Conservation (phyloP, 2,888 invertebrate genomes). For the Hyppa rectilinea region DNA sequence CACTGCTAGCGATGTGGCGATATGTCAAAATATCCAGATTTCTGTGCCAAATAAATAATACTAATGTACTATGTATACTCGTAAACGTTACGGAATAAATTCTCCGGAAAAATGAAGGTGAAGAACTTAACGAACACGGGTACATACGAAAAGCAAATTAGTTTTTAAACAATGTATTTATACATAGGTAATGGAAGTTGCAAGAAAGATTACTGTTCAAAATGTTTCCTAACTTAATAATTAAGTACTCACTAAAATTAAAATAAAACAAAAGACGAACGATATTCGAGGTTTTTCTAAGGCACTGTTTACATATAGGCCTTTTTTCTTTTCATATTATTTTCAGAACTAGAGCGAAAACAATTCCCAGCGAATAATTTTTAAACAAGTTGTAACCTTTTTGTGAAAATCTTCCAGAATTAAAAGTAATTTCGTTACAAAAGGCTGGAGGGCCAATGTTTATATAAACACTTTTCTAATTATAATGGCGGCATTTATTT, state of each 20-base stretch:
- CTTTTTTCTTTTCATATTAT: not conserved
- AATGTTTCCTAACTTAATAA: not conserved
- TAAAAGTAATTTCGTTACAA: conserved; percentile 24
- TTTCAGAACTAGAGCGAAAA: not conserved
- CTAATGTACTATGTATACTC: too few species aligned
- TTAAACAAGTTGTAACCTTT: conserved; percentile 22
- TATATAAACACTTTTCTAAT: conserved; percentile 36
- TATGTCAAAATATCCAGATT: not conserved
- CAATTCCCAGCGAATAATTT: conserved; percentile 10
- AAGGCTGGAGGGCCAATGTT: conserved; percentile 25
- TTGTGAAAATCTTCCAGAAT: conserved; percentile 9
- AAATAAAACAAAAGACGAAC: conserved; percentile 6
- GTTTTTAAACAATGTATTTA: not conserved
- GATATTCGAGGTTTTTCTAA: not conserved
- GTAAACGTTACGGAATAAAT: not conserved
- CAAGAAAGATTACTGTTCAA: not conserved
- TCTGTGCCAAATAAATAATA: too few species aligned
- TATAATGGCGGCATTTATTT: conserved; percentile 16
- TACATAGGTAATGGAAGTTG: not conserved
- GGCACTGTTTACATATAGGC: not conserved
- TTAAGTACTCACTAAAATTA: not conserved
- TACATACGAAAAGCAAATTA: not conserved
- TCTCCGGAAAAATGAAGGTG: not conserved
- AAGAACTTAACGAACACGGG: not conserved
- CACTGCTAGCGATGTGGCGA: too few species aligned